These are phyloP conservation scores for Tor tambroides DNA, from an alignment of 2,113 vertebrate species.

Conservation along the genomic window DNA sequence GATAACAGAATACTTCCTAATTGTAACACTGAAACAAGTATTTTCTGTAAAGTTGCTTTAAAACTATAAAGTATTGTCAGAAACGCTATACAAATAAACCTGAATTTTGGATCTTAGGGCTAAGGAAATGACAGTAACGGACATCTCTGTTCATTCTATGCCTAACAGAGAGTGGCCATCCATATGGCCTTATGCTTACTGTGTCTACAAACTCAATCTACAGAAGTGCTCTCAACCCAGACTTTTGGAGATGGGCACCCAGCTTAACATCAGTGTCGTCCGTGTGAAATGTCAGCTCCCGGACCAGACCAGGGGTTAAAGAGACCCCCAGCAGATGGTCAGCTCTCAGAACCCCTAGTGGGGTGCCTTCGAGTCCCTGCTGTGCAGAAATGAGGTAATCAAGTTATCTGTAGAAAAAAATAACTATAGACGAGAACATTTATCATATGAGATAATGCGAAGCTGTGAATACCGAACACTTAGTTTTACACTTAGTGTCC, in stretches of 20 bases:
- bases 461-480: not conserved
- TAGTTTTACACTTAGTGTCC: not conserved
- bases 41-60: not conserved
- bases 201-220: slow-evolving; percentile 13
- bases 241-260: slow-evolving; percentile 7
- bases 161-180: not conserved
- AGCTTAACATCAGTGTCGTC: not conserved
- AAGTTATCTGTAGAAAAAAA: slow-evolving; percentile 58
- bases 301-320: slow-evolving; percentile 41
- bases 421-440: slow-evolving; percentile 26
- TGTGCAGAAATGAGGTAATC: slow-evolving; percentile 67
- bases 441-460: slow-evolving; percentile 47
- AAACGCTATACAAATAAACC: not conserved
- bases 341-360: slow-evolving; percentile 73
- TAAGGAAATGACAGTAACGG: not conserved
- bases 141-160: not conserved
- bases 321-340: slow-evolving; percentile 69
- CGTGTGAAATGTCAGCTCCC: slow-evolving; percentile 30
- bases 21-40: not conserved
- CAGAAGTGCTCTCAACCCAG: not conserved
- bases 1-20: no score
- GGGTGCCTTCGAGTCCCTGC: slow-evolving; percentile 70
- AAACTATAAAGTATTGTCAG: not conserved
- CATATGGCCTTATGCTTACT: not conserved
- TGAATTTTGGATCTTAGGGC: not conserved